Percentiles rank a stretch among this genome's conserved stretches.
phyloP scores from a whole-genome alignment of 2,797 vertebrate genomes.

The Clarias laeviceps region DNA sequence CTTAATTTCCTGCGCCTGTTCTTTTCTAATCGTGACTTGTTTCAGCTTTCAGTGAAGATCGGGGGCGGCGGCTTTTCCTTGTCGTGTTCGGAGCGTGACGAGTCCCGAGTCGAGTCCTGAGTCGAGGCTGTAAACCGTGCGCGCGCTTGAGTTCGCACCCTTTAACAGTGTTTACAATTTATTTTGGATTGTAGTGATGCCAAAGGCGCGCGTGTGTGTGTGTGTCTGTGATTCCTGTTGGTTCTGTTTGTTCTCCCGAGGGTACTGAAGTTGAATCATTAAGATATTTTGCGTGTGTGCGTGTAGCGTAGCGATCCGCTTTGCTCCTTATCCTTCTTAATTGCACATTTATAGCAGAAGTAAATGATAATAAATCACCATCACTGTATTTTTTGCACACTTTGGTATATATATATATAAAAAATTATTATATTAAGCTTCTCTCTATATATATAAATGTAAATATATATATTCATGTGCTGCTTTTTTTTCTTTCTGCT shows the following conservation, averaged over 20 bases:
- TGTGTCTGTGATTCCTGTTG: neutral
- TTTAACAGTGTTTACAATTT: constrained; percentile 6
- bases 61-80: neutral
- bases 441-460: constrained; percentile 7
- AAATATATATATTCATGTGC: neutral
- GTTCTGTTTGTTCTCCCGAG: constrained; percentile 22
- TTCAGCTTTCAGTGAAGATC: neutral
- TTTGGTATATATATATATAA: constrained; percentile 55
- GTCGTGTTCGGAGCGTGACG: too few relatives aligned
- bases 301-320: constrained; percentile 42
- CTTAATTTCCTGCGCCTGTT: neutral
- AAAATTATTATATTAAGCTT: constrained; percentile 32
- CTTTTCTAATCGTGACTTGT: neutral
- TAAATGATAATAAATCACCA: constrained; percentile 58
- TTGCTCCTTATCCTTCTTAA: constrained; percentile 53
- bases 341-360: constrained; percentile 57
- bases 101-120: neutral
- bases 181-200: constrained; percentile 43
- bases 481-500: constrained; percentile 24
- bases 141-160: neutral
- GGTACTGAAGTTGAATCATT: constrained; percentile 47
- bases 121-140: neutral
- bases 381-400: constrained; percentile 64
- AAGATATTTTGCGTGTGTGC: constrained; percentile 11
- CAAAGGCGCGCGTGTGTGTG: constrained; percentile 42